A percentile compares a stretch with the other conserved stretches of the same genome.
phyloP scores from a whole-genome alignment of 2,797 vertebrate species.

The Rallus crepitans region DNA sequence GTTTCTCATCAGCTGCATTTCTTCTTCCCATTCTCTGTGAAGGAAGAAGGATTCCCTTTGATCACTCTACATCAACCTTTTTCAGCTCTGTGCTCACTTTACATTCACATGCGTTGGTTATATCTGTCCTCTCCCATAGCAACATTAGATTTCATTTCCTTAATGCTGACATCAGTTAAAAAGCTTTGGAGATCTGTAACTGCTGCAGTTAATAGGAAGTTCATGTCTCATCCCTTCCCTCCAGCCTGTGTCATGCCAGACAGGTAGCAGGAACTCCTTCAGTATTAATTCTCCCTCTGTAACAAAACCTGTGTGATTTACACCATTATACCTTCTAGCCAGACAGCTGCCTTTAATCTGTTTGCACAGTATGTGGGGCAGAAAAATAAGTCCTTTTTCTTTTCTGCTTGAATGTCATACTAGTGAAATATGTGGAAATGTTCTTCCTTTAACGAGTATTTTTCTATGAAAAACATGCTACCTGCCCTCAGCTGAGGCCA shows the following conservation, averaged over 20 bases:
- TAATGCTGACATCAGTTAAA: slow-evolving; percentile 10
- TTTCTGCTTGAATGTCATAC: neutral
- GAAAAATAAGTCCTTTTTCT: neutral
- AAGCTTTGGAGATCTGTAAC: slow-evolving; percentile 12
- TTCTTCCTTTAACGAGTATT: neutral
- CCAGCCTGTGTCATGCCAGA: neutral
- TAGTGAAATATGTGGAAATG: neutral
- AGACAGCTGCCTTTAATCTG: neutral
- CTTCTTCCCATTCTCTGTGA: neutral
- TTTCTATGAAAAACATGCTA: neutral
- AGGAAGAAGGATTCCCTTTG: slow-evolving; percentile 45
- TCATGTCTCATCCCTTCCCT: neutral
- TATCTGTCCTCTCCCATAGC: neutral
- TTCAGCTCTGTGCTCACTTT: neutral
- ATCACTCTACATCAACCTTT: slow-evolving; percentile 26
- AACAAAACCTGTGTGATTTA: neutral
- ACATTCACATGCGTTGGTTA: slow-evolving; percentile 7
- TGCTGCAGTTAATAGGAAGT: neutral
- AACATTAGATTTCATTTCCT: neutral
- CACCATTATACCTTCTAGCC: neutral
- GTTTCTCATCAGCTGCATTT: neutral
- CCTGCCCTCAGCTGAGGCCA: neutral
- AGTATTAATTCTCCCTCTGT: neutral
- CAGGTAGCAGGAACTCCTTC: neutral
- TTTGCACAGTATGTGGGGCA: neutral